phyloP scores from a whole-genome alignment of 2,888 invertebrate genomes.

The Noctua janthina region DNA sequence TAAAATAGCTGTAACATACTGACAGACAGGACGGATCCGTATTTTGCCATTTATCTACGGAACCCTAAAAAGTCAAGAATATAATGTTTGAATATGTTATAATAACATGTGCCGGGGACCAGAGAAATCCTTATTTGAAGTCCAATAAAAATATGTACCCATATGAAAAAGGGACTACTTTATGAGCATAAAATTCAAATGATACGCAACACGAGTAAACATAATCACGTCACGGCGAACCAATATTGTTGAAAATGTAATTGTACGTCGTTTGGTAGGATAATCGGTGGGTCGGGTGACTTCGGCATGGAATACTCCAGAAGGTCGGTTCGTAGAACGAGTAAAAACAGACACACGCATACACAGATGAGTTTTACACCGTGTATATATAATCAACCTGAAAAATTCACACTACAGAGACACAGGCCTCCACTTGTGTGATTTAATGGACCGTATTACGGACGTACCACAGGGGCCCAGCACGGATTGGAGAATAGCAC shows the following conservation, averaged over 20 bases:
- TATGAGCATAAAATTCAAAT: conserved; percentile 56
- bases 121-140: conserved; percentile 41
- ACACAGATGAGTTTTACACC: neutral
- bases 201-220: conserved; percentile 53
- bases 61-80: neutral
- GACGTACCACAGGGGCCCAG: neutral
- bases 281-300: conserved; percentile 50
- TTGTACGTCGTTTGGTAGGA: conserved; percentile 56
- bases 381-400: neutral
- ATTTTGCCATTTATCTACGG: neutral
- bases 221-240: conserved; percentile 61
- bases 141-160: conserved; percentile 44
- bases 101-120: conserved; percentile 20
- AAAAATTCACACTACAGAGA: neutral
- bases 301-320: neutral
- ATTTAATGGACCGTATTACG: neutral
- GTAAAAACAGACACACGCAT: neutral
- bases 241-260: conserved; percentile 67
- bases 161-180: conserved; percentile 53
- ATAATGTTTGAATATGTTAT: conserved; percentile 17
- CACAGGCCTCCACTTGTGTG: neutral
- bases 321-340: neutral
- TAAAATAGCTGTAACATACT: neutral
- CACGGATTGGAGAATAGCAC: neutral
- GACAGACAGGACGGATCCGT: neutral